Conservation (phyloP, 2,113 vertebrate genomes). For the Malaclemys terrapin region DNA sequence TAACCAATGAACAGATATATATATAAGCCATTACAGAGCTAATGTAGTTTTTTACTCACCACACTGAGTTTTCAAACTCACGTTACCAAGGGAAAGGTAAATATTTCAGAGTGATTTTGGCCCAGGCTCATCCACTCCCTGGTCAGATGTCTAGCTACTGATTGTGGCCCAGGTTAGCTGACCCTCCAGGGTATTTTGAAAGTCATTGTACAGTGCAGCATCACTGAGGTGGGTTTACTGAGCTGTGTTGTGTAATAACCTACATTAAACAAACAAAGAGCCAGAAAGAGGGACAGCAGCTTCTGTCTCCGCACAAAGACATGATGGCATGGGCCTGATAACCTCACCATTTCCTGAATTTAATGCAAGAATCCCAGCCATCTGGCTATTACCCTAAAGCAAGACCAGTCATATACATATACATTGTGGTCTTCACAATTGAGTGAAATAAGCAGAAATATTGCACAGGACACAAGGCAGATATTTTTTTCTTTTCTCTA, state of each 20-base stretch:
- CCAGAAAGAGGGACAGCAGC: rapidly evolving
- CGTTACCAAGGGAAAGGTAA: not conserved
- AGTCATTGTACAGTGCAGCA: rapidly evolving
- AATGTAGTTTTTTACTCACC: not conserved
- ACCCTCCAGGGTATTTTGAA: not conserved
- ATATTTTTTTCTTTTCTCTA: not conserved
- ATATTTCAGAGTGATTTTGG: not conserved
- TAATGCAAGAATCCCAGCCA: not conserved
- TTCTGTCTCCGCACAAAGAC: not conserved
- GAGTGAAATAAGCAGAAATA: not conserved
- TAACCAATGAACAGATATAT: not conserved
- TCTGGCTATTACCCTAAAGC: not conserved
- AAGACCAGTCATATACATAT: not conserved
- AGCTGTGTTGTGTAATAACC: not conserved
- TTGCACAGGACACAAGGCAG: not conserved
- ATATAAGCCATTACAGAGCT: not conserved
- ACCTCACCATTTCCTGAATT: not conserved
- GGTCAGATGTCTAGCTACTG: rapidly evolving
- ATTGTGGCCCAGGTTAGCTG: not conserved
- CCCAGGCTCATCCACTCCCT: rapidly evolving
- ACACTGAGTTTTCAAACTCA: not conserved
- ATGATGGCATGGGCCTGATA: not conserved
- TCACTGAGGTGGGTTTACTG: not conserved
- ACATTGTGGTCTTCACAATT: too few species aligned
- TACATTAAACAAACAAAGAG: not conserved